A percentile compares a stretch with the other conserved stretches of the same genome.
phyloP scores from a whole-genome alignment of 2,797 vertebrate species.

The Tangara arthus region DNA sequence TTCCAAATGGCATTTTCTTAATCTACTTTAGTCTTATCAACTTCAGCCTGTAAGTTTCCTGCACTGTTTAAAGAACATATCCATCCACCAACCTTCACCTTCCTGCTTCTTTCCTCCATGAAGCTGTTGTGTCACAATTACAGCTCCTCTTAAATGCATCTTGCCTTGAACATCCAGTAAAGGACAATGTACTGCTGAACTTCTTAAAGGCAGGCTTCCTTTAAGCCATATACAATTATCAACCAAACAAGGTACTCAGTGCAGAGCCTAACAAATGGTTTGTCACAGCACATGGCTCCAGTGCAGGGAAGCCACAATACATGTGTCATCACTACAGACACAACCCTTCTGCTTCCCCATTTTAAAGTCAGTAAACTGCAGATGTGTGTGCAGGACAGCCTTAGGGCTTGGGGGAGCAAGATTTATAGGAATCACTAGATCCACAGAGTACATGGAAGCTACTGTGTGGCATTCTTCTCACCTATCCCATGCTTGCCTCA shows the following conservation, averaged over 20 bases:
- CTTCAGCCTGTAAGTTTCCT: not conserved
- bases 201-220: not conserved
- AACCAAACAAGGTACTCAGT: not conserved
- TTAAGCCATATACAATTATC: not conserved
- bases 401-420: not conserved
- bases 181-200: not conserved
- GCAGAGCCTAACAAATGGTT: not conserved
- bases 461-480: fast-evolving
- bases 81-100: not conserved
- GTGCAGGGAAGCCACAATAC: fast-evolving
- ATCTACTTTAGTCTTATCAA: not conserved
- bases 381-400: not conserved
- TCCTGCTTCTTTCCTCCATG: not conserved
- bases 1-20: not conserved
- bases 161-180: not conserved
- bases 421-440: not conserved
- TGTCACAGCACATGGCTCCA: not conserved
- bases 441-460: fast-evolving
- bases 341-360: not conserved
- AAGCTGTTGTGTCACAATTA: not conserved
- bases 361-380: not conserved
- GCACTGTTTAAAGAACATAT: not conserved
- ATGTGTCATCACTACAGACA: fast-evolving
- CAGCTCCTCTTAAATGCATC: not conserved
- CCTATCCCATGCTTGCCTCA: not conserved